A percentile compares a stretch with the other conserved stretches of the same genome.
phyloP scores from a whole-genome alignment of 1,140 invertebrate genomes.

The Archivesica marissinica region DNA sequence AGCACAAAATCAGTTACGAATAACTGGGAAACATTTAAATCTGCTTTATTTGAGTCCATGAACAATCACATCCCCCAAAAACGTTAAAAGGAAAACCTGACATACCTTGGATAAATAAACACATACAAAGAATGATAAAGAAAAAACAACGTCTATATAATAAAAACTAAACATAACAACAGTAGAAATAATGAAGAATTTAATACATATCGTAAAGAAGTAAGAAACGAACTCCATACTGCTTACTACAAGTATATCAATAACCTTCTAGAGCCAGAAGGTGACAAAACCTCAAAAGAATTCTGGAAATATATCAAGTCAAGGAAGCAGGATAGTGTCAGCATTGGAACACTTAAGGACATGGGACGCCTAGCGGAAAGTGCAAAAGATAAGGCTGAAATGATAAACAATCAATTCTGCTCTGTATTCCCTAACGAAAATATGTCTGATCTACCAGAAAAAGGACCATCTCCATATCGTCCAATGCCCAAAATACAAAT shows the following conservation, averaged over 20 bases:
- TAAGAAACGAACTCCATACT: constrained; percentile 34
- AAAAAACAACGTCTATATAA: constrained; percentile 53
- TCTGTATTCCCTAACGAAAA: constrained; percentile 41
- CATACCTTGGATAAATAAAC: constrained; percentile 46
- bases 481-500: constrained; percentile 1
- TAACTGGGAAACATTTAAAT: constrained; percentile 19
- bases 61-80: constrained; percentile 14
- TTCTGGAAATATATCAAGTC: constrained; percentile 59
- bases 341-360: constrained; percentile 48
- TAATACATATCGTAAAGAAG: constrained; percentile 13
- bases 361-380: not conserved
- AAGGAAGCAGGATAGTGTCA: constrained; percentile 30
- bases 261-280: constrained; percentile 47
- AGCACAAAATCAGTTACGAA: not conserved
- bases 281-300: constrained; percentile 42
- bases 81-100: constrained; percentile 19
- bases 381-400: constrained; percentile 2
- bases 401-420: constrained; percentile 28
- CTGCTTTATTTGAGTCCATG: not conserved
- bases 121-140: constrained; percentile 36
- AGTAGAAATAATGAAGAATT: constrained; percentile 19
- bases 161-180: constrained; percentile 11
- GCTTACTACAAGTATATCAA: constrained; percentile 39
- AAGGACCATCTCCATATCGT: not conserved
- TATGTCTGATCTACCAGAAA: constrained; percentile 16